Base-by-base conservation (phyloP, 1,140 invertebrate genomes). In the Achatina immaculata region DNA sequence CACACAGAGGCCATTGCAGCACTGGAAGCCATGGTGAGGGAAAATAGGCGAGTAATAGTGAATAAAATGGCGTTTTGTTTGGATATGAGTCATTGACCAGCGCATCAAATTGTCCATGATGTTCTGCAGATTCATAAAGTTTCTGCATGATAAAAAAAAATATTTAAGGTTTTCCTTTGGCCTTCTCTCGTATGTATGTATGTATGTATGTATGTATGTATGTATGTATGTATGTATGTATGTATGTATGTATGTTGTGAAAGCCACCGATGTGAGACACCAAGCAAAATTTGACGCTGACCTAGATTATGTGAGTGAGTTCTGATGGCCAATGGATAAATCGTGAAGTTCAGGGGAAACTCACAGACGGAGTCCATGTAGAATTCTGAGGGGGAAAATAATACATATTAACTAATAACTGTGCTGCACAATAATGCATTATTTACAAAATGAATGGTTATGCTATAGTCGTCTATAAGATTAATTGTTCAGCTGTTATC, bases 81-180 rank as follows among this genome's bases (percentile, higher is more conserved):
- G n/a, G n/a, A n/a, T n/a, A n/a, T n/a, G n/a, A n/a, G n/a, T n/a
- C n/a, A n/a, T n/a, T n/a, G n/a, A n/a, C n/a, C n/a, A n/a, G n/a
- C n/a, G n/a, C n/a, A n/a, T n/a, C n/a, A n/a, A n/a, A n/a, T n/a
- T n/a, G n/a, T n/a, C n/a, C n/a, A n/a, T n/a, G n/a, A n/a, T n/a
- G n/a, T n/a, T n/a, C n/a, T 91, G 66, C 31, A 51, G 11, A 51
- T 69, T 6, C 69, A 62, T 69, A 36, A 0, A 62, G n/a, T n/a
- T n/a, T n/a, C n/a, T n/a, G n/a, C n/a, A n/a, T n/a, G n/a, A n/a
- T n/a, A n/a, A n/a, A n/a, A n/a, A n/a, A n/a, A n/a, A n/a, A n/a
- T n/a, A n/a, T n/a, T n/a, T n/a, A n/a, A n/a, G n/a, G n/a, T n/a
- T n/a, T n/a, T n/a, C n/a, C n/a, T n/a, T n/a, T n/a, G n/a, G n/a